Evolutionary conservation across 1,140 invertebrate genomes (phyloP).

Genomic region (Orchestia grillus): DNA sequence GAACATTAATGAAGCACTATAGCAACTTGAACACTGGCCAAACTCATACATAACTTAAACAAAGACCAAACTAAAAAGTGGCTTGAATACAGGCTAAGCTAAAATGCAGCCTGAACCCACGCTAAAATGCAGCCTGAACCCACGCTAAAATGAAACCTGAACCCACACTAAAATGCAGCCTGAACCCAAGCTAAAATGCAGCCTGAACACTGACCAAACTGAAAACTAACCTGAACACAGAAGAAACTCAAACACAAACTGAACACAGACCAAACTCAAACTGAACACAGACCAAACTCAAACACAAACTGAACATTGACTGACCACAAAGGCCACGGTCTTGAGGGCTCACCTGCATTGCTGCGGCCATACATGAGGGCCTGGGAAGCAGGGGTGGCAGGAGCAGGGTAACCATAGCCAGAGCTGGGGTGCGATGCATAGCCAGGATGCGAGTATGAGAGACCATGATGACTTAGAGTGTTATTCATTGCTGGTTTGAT

Average conservation of each 20-base stretch:
- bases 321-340: neutral
- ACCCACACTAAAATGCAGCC: too few relatives aligned
- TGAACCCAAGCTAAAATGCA: too few relatives aligned
- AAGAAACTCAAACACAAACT: neutral
- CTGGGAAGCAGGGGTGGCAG: neutral
- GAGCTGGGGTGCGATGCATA: constrained; percentile 11
- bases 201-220: too few relatives aligned
- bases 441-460: constrained; percentile 34
- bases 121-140: too few relatives aligned
- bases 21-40: too few relatives aligned
- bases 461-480: constrained; percentile 40
- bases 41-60: too few relatives aligned
- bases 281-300: neutral
- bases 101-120: too few relatives aligned
- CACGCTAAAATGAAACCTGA: too few relatives aligned
- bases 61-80: too few relatives aligned
- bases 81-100: too few relatives aligned
- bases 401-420: neutral
- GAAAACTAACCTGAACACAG: too few relatives aligned
- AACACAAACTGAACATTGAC: neutral
- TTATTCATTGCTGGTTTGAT: constrained; percentile 34
- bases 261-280: neutral
- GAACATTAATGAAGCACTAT: too few relatives aligned
- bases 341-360: neutral
- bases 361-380: neutral